These are phyloP conservation scores for Lates japonicus DNA, from an alignment of 2,797 vertebrate genomes.

Conservation along the genomic window DNA sequence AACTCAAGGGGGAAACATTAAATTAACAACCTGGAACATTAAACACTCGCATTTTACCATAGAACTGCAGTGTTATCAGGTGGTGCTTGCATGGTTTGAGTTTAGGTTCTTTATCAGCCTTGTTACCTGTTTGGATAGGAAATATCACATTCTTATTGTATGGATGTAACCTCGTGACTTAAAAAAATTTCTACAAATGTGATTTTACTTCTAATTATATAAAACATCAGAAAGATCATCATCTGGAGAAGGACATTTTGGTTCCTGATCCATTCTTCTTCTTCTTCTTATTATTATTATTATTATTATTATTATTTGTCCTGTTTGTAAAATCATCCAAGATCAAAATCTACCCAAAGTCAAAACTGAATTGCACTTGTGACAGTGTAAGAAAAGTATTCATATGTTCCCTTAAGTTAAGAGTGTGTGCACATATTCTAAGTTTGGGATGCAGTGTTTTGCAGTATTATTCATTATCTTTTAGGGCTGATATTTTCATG, in stretches of 20 bases:
- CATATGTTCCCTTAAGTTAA: background rate
- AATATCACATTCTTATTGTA: background rate
- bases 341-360: background rate
- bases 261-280: background rate
- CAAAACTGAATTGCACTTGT: background rate
- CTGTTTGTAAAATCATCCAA: conserved; percentile 3
- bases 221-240: background rate
- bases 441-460: background rate
- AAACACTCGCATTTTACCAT: conserved; percentile 11
- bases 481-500: background rate
- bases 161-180: background rate
- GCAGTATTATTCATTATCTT: background rate
- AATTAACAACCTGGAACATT: conserved; percentile 2
- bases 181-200: too few relatives aligned
- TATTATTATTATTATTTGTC: too few relatives aligned
- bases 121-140: background rate
- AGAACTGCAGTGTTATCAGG: background rate
- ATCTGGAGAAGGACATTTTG: background rate
- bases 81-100: background rate
- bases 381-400: background rate
- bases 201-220: background rate
- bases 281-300: too few relatives aligned
- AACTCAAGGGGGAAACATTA: background rate
- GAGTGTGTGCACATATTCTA: background rate
- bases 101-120: background rate